Evolutionary conservation across 2,888 invertebrate genomes (phyloP).

Genomic region (Machimus atricapillus): DNA sequence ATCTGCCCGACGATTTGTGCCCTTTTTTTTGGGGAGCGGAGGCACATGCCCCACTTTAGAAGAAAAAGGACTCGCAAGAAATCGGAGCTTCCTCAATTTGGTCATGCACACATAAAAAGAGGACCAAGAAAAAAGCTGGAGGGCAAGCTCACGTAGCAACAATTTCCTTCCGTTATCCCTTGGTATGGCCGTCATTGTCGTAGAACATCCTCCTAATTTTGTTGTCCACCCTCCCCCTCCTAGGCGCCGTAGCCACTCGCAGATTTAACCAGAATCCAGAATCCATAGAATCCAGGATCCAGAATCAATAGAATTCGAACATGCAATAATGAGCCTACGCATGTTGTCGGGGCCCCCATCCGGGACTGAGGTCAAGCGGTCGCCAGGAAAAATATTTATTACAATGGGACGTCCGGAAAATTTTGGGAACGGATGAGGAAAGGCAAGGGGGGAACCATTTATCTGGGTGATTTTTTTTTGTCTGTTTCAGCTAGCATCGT

Average conservation of each 20-base stretch:
- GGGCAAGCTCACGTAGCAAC: slow-evolving; percentile 32
- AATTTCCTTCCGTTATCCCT: slow-evolving; percentile 38
- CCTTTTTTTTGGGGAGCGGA: background rate
- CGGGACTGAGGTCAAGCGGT: slow-evolving; percentile 19
- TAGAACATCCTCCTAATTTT: slow-evolving; percentile 20
- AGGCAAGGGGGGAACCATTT: background rate
- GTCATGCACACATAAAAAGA: background rate
- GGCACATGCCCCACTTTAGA: background rate
- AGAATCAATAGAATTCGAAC: slow-evolving; percentile 33
- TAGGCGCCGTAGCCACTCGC: background rate
- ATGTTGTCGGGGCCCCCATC: slow-evolving; percentile 1
- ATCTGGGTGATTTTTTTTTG: background rate
- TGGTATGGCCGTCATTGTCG: slow-evolving; percentile 2
- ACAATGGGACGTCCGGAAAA: background rate
- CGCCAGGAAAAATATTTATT: slow-evolving; percentile 36
- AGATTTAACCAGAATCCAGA: slow-evolving; percentile 4
- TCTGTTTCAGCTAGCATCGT: background rate
- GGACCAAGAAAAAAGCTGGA: background rate
- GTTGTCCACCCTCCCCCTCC: background rate
- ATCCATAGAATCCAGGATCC: slow-evolving; percentile 14
- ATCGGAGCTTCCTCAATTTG: background rate
- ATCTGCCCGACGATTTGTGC: background rate
- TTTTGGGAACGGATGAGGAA: background rate
- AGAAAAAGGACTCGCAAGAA: background rate
- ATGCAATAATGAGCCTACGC: slow-evolving; percentile 26